Base-by-base conservation (phyloP, 2,888 invertebrate species). In the Drosophila meridiana region DNA sequence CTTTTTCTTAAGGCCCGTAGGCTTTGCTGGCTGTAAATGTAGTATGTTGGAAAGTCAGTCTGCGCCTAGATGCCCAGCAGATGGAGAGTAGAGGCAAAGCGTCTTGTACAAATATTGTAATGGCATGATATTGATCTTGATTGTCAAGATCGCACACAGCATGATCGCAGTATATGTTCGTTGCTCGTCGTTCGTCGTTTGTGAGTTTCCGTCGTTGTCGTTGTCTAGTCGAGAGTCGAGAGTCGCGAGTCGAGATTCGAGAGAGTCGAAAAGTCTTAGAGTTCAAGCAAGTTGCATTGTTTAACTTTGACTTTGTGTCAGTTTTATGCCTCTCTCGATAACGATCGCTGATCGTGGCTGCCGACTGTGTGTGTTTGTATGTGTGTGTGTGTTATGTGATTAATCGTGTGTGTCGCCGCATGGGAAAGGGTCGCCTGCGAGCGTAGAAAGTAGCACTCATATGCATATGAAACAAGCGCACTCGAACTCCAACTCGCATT, bases 61-160 rank as follows among this genome's bases (percentile, higher is more conserved):
- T 78, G 58, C 40, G 79, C 45, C 79, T 42, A 66, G 73, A 73
- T 48, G 45, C 47, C 47, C 26, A 57, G 52, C 53, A 60, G 76
- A 57, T 67, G 76, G 47, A 48, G 67, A 30, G 70, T 55, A 64
- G 71, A 81, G 73, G 69, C 77, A 79, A 77, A 80, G 78, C 71
- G 84, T 69, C 89, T 87, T 89, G 87, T 82, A 89, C 89, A 80
- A 80, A 80, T 80, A 84, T 85, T 89, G 85, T 87, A 87, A 82
- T 78, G 80, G 87, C 76, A 52, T 73, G 86, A 87, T 87, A 89
- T 78, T 83, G 88, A 87, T 87, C 87, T 89, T 87, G 88, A 87
- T 89, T 82, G 86, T 76, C 72, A 87, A 87, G 85, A 89, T 86
- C 89, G 89, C 85, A 89, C 89, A 89, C 82, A 87, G 82, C 89